Evolutionary conservation across 1,140 invertebrate genomes (phyloP).

Genomic region (Homalodisca vitripennis): DNA sequence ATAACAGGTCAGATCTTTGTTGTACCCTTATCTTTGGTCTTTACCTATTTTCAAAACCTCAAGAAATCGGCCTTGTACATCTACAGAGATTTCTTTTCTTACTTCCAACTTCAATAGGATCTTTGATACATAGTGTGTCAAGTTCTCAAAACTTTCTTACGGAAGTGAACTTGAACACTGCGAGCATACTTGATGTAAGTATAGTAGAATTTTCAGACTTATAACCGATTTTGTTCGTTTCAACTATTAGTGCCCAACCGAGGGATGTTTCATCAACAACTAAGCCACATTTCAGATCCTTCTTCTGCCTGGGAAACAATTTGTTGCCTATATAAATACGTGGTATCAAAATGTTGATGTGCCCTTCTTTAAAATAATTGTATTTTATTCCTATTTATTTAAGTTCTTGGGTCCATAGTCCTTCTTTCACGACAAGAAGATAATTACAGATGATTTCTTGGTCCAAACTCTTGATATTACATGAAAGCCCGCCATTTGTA

Average conservation of each 20-base stretch:
- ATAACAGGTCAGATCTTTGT: not conserved
- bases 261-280: not conserved
- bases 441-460: not conserved
- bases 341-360: slow-evolving; percentile 23
- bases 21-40: not conserved
- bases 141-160: not conserved
- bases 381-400: not conserved
- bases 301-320: not conserved
- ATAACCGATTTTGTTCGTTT: not conserved
- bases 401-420: slow-evolving; percentile 11
- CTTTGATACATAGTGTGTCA: not conserved
- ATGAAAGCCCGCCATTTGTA: not conserved
- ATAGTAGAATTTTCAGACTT: not conserved
- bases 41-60: no score
- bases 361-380: not conserved
- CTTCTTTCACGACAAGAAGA: not conserved
- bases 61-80: no score
- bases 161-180: not conserved
- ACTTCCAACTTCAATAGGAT: not conserved
- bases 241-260: not conserved
- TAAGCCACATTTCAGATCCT: no score
- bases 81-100: not conserved
- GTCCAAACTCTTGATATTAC: slow-evolving; percentile 21
- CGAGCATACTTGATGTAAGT: not conserved
- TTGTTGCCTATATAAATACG: no score